Evolutionary conservation across 2,113 vertebrate genomes (phyloP).

Genomic region (Etheostoma cragini): DNA sequence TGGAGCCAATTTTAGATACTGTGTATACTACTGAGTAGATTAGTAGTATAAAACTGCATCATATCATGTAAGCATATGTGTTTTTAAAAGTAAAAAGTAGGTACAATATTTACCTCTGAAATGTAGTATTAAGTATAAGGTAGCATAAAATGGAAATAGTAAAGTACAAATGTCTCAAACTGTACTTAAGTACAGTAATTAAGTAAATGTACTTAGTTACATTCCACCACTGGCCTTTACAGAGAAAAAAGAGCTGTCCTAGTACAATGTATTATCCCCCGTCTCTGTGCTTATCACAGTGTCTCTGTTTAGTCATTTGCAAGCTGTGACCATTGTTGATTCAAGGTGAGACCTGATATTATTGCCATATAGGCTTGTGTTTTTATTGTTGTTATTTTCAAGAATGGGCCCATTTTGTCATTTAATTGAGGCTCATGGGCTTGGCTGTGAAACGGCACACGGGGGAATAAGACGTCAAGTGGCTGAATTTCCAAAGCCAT

Average conservation of each 20-base stretch:
- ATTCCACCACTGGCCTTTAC: neutral
- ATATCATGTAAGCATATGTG: neutral
- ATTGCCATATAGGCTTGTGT: slow-evolving; percentile 75
- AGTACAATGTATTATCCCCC: neutral
- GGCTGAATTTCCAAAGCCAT: slow-evolving; percentile 85
- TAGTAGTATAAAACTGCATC: neutral
- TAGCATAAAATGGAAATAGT: neutral
- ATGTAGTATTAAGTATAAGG: neutral
- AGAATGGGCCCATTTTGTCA: slow-evolving; percentile 84
- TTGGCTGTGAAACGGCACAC: slow-evolving; percentile 78
- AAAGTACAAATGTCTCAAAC: too few species aligned
- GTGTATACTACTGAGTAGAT: neutral
- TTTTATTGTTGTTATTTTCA: slow-evolving; percentile 86
- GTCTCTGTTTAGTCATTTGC: slow-evolving; percentile 72
- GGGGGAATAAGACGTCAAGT: slow-evolving; percentile 83
- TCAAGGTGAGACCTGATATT: slow-evolving; percentile 80
- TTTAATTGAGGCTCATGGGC: slow-evolving; percentile 86
- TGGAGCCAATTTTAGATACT: neutral
- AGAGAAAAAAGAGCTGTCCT: slow-evolving; percentile 12
- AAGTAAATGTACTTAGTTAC: neutral
- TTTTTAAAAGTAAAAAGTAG: neutral
- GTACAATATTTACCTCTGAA: neutral
- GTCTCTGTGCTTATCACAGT: slow-evolving; percentile 29
- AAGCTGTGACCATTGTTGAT: slow-evolving; percentile 78
- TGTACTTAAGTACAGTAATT: neutral